Evolutionary conservation across 2,888 invertebrate genomes (phyloP), one percentile per base, ranked within the genome.

Genomic region (Oscheius sp.): DNA sequence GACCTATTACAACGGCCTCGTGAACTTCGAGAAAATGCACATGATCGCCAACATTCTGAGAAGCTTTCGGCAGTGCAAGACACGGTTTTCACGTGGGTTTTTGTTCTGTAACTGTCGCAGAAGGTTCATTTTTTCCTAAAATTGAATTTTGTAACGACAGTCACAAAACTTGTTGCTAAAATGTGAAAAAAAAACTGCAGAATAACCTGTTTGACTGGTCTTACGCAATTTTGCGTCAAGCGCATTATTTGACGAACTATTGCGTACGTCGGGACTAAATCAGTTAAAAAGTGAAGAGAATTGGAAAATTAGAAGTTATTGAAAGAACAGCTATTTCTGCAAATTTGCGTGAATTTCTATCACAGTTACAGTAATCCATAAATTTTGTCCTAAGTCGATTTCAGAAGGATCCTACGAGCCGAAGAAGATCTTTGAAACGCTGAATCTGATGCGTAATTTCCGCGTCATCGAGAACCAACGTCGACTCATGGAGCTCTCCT

Each of bases 11-110:
- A 91, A 92, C 77, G 93, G 93, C 2, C 90, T 94, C 77, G 93
- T 94, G 60, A 94, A 94, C 90, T 94, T 94, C 90, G 94, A 94
- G 90, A 94, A 94, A 90, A 94, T 94, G 91, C 94, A 94, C 89
- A 94, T 94, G 94, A 92, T 94, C 87, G 94, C 94, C 32, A 94
- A 94, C 90, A 94, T 94, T 2, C 92, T 94, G 91, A 91, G 94
- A 80, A 93, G 93, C 72, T 93, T 94, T 82, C 91, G 93, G 81
- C 93, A 93, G 88, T 94, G 82, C 59, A 84, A 83, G 71, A 13
- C 66, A 29, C 48, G 62, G 55, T 62, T 76, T 65, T 13, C 72
- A n/a, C 68, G 71, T 68, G 33, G 42, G 68, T 65, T 66, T 5
- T 21, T 13, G 21, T 48, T 9, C 13, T 5, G 3, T 42, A 7